Evolutionary conservation across 2,888 invertebrate species (phyloP), one percentile per base, ranked within the genome.

Genomic region (Agrochola litura): DNA sequence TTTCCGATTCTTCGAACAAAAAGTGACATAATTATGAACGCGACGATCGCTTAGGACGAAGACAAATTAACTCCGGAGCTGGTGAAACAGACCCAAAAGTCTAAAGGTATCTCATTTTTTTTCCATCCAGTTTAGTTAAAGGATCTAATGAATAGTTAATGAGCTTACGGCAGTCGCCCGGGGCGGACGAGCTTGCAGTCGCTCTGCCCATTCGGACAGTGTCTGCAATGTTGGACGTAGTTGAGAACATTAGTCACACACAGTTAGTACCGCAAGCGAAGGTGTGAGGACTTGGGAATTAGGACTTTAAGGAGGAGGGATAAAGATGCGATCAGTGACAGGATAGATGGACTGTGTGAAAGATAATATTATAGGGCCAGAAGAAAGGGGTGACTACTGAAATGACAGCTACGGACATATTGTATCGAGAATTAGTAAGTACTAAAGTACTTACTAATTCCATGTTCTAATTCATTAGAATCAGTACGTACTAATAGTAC

Each of bases 161-260:
- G 25, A 64, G 84, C 83, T 83, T 83, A 83, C 83, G 84, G 79
- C 87, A 73, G 56, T 79, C 83, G 83, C 71, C 83, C 87, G 78
- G 81, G 46, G 81, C 58, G 83, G 87, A 84, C 87, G 81, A 37
- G 61, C 72, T 49, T 84, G 80, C 66, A 58, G 71, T 54, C 22
- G 69, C 80, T 86, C 84, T 79, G 73, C 85, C 81, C 76, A 84
- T 58, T 73, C 71, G 77, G 76, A 22, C 83, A 77, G 83, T 77
- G 25, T 86, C 82, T 82, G 82, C 60, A 82, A 82, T 68, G 25
- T 60, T 77, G 67, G 54, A 82, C 52, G 71, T 25, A 64, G 49
- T 22, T 68, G 43, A 81, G 19, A 70, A 71, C 71, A 82, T 82
- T 86, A 86, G 83, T 82, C 60, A 81, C 79, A 76, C 85, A 81